Percentiles rank a stretch among this genome's conserved stretches.
phyloP scores from a whole-genome alignment of 2,113 vertebrate genomes.

The Oenanthe oenanthe region DNA sequence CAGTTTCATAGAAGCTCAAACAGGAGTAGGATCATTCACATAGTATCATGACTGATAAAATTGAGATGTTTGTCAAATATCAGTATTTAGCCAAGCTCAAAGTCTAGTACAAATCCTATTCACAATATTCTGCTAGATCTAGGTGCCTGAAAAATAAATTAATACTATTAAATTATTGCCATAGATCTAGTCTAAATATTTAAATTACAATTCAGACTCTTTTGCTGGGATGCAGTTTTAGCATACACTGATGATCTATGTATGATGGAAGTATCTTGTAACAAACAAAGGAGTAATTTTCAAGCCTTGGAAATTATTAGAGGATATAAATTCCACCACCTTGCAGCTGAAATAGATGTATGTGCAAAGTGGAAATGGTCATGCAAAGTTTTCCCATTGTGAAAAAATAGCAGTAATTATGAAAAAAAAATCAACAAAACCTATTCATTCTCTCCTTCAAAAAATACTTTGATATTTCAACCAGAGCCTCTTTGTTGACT shows the following conservation, averaged over 20 bases:
- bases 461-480: not conserved
- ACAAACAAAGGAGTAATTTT: conserved; percentile 6
- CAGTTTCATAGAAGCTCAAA: not conserved
- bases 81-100: not conserved
- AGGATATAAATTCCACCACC: not conserved
- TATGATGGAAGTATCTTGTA: not conserved
- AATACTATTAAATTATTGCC: not conserved
- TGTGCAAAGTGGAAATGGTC: not conserved
- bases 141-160: not conserved
- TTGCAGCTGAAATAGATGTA: not conserved
- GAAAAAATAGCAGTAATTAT: not conserved
- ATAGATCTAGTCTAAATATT: not conserved
- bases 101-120: not conserved
- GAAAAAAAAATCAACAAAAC: not conserved
- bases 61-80: not conserved
- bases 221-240: conserved; percentile 44
- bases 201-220: conserved; percentile 33
- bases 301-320: not conserved
- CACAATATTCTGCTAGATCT: not conserved
- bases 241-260: not conserved
- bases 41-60: not conserved
- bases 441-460: fast-evolving
- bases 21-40: not conserved
- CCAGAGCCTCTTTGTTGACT: not conserved
- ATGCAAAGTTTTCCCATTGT: not conserved